Evolutionary conservation across 2,888 invertebrate genomes (phyloP).

Genomic region (Bibio marci): DNA sequence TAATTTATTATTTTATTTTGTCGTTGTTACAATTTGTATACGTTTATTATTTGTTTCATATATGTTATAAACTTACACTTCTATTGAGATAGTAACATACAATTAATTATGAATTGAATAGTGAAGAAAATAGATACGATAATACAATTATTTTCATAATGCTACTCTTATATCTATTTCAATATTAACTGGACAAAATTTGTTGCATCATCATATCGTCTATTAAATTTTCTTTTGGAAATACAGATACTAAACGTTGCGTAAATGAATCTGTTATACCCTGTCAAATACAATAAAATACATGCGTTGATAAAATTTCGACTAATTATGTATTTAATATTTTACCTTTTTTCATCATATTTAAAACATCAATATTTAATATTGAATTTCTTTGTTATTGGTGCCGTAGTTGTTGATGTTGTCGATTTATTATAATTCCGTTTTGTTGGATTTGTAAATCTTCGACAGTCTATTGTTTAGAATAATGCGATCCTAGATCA

Average conservation of each 20-base stretch:
- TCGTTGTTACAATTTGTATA: constrained; percentile 30
- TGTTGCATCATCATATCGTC: constrained; percentile 31
- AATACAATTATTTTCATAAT: constrained; percentile 70
- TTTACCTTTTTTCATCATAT: constrained; percentile 28
- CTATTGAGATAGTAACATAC: too few species aligned
- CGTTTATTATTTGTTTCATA: too few species aligned
- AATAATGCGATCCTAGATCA: constrained; percentile 76
- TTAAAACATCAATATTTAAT: too few species aligned
- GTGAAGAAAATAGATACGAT: constrained; percentile 62
- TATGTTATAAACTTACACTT: too few species aligned
- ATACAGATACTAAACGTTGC: constrained; percentile 71
- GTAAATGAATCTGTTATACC: constrained; percentile 62
- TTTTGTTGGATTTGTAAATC: constrained; percentile 41
- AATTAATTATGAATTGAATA: too few species aligned
- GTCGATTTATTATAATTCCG: too few species aligned
- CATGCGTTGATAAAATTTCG: constrained; percentile 12
- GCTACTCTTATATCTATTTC: constrained; percentile 70
- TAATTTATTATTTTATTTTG: not conserved
- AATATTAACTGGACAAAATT: constrained; percentile 34
- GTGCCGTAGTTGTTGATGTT: too few species aligned
- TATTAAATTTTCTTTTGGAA: constrained; percentile 68
- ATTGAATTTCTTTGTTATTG: constrained; percentile 15
- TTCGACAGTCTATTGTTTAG: constrained; percentile 74
- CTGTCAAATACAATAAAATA: constrained; percentile 11
- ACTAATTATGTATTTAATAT: too few species aligned